These are phyloP conservation scores for Eubasilissa splendida DNA, from an alignment of 2,888 invertebrate genomes.

Conservation along the genomic window DNA sequence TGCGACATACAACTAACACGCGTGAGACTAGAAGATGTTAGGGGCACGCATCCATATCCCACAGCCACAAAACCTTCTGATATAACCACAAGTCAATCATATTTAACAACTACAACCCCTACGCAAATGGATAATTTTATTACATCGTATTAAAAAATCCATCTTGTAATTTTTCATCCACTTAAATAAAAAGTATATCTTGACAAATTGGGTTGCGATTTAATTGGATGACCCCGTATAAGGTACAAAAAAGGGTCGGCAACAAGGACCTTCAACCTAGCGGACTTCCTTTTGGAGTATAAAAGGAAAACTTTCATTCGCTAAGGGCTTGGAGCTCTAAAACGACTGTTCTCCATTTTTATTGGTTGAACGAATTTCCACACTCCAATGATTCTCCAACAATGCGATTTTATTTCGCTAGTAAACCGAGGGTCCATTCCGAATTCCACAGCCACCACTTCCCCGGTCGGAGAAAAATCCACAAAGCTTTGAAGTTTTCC, in stretches of 20 bases:
- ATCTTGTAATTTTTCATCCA: too few species aligned
- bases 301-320: conserved; percentile 32
- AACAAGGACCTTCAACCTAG: neutral
- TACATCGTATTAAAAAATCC: too few species aligned
- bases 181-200: too few species aligned
- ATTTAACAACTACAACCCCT: too few species aligned
- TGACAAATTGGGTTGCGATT: too few species aligned
- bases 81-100: too few species aligned
- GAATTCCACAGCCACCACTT: conserved; percentile 31
- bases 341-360: conserved; percentile 22
- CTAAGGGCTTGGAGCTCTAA: conserved; percentile 1
- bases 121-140: too few species aligned
- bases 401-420: conserved; percentile 9
- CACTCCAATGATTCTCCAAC: conserved; percentile 17
- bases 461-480: conserved; percentile 10
- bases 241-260: neutral
- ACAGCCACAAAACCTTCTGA: too few species aligned
- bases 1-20: too few species aligned
- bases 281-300: conserved; percentile 20
- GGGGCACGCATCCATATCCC: too few species aligned
- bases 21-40: too few species aligned
- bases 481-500: conserved; percentile 26
- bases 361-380: conserved; percentile 21
- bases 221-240: too few species aligned
- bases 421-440: conserved; percentile 1